Evolutionary conservation across 30 jellyfish, hydroid and myxozoan genomes (phyloP), one percentile per base, ranked within the genome.

Genomic region (Aurelia aurita complex sp. Pacific): DNA sequence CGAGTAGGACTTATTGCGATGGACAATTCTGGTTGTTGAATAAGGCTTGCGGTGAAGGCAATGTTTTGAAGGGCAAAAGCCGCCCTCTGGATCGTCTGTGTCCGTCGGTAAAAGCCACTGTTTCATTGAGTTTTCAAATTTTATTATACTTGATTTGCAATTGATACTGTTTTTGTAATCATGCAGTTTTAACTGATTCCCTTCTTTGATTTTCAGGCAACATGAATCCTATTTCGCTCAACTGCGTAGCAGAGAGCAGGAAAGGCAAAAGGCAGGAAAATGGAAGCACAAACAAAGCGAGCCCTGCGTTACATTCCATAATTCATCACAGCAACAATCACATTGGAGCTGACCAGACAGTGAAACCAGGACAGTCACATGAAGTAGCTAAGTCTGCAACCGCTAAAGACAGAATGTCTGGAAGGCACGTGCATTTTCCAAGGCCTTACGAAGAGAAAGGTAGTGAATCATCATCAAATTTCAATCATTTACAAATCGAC

Each of bases 401-500:
- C n/a, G n/a, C n/a, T n/a, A n/a, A n/a, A n/a, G n/a, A n/a, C n/a
- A 35, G 15, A 59, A 75, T 42, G 75, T 38, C 8, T 55, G 85
- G 64, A 1, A 75, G 66, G 33, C 85, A 75, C 85, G 85, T 75
- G 8, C 85, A 75, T 32, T 75, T 75, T 43, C 85, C 85, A 29
- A 75, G 43, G 5, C 36, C 74, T 2, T 54, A 10, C 34, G 85
- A 52, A 38, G 72, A 53, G 62, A 36, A n/a, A n/a, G n/a, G n/a
- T n/a, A n/a, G n/a, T n/a, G n/a, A n/a, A n/a, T n/a, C n/a, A n/a
- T n/a, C n/a, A n/a, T n/a, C n/a, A n/a, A n/a, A n/a, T n/a, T n/a
- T n/a, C n/a, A n/a, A n/a, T n/a, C n/a, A n/a, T n/a, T n/a, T n/a
- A n/a, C n/a, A n/a, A n/a, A n/a, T n/a, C n/a, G n/a, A n/a, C n/a